These are phyloP conservation scores for Tetragonisca angustula DNA, from an alignment of 2,888 invertebrate species.

Conservation along the genomic window DNA sequence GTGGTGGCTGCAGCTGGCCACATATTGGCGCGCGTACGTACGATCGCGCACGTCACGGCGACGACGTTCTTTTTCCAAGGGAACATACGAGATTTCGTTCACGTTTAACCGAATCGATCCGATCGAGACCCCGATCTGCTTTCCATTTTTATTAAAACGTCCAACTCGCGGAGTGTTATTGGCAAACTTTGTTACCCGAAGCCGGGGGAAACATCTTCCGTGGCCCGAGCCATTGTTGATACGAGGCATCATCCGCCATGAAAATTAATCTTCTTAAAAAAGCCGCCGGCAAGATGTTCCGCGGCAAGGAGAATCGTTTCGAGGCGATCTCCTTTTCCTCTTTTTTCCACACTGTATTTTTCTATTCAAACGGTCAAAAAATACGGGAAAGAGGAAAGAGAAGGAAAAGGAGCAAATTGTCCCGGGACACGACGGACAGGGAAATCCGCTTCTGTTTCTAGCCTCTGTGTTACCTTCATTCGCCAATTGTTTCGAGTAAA, in stretches of 20 bases:
- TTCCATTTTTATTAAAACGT: constrained; percentile 19
- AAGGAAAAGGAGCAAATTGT: not conserved
- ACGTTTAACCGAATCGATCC: not conserved
- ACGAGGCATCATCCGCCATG: constrained; percentile 1
- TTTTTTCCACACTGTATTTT: not conserved
- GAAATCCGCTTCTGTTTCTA: not conserved
- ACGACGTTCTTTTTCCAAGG: not conserved
- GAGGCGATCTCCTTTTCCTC: not conserved
- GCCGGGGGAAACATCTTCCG: constrained; percentile 3
- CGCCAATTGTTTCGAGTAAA: not conserved
- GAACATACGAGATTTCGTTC: not conserved
- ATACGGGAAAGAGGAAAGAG: not conserved
- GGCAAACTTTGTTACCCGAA: constrained; percentile 25
- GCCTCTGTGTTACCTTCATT: not conserved
- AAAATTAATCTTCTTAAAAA: constrained; percentile 36
- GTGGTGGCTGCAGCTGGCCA: not conserved
- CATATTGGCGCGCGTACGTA: no score
- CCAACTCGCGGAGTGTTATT: not conserved
- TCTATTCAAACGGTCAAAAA: not conserved
- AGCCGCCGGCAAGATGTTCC: not conserved
- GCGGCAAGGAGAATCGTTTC: not conserved
- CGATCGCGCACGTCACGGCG: not conserved
- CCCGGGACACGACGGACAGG: not conserved
- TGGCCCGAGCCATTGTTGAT: constrained; percentile 1
- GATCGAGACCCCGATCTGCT: not conserved